A percentile compares a stretch with the other conserved stretches of the same genome.
These are phyloP conservation scores for Larimichthys crocea DNA, from an alignment of 2,113 vertebrate genomes.

Conservation along the genomic window DNA sequence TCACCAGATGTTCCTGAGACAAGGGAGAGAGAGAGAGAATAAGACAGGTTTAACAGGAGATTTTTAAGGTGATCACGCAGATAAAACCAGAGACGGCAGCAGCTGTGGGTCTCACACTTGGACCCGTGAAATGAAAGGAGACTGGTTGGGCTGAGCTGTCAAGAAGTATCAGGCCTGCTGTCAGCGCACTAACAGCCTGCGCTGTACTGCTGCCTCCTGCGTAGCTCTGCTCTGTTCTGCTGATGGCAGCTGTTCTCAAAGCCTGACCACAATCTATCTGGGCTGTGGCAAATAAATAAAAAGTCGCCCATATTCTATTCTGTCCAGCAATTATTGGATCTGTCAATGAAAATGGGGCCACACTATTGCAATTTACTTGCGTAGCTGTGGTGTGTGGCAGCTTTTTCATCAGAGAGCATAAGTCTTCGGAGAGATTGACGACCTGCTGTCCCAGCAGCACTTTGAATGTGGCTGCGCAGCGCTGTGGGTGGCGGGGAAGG, in stretches of 20 bases:
- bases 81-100: slow-evolving; percentile 25
- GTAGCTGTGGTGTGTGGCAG: slow-evolving; percentile 1
- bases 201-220: slow-evolving; percentile 30
- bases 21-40: background rate
- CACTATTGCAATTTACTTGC: slow-evolving; percentile 6
- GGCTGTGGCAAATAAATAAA: slow-evolving; percentile 2
- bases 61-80: slow-evolving; percentile 20
- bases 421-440: slow-evolving; percentile 16
- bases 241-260: slow-evolving; percentile 39
- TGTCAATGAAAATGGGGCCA: background rate
- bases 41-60: background rate
- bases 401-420: slow-evolving; percentile 11
- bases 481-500: slow-evolving; percentile 39
- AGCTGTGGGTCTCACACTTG: slow-evolving; percentile 19
- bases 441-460: slow-evolving; percentile 18
- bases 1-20: slow-evolving; percentile 89
- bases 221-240: slow-evolving; percentile 40
- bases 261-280: background rate
- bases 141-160: slow-evolving; percentile 45
- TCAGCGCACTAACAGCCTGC: slow-evolving; percentile 16
- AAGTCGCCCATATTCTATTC: background rate
- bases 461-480: slow-evolving; percentile 26
- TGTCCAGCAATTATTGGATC: slow-evolving; percentile 18
- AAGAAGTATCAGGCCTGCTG: slow-evolving; percentile 57
- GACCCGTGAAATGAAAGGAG: slow-evolving; percentile 64